Conservation (phyloP, 2,888 invertebrate genomes). For the Phalangium opilio region DNA sequence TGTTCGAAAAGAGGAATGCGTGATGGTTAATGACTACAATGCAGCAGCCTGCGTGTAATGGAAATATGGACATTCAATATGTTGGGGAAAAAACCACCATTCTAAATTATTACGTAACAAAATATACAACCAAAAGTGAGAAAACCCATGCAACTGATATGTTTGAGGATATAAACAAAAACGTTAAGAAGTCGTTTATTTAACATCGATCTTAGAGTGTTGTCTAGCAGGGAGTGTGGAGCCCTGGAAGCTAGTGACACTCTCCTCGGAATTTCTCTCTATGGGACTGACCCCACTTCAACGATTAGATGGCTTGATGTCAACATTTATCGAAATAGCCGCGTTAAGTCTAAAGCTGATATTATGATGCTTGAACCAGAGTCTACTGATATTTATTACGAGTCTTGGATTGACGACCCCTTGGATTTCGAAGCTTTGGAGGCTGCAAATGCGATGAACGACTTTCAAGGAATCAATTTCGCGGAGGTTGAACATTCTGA, state of each 20-base stretch:
- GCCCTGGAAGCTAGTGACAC: conserved; percentile 4
- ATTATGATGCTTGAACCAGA: background rate
- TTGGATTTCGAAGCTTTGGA: too few species aligned
- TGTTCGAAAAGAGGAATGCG: too few species aligned
- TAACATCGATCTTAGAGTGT: background rate
- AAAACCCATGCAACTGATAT: background rate
- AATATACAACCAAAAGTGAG: background rate
- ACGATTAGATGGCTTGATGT: background rate
- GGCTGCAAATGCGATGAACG: too few species aligned
- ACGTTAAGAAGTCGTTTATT: background rate
- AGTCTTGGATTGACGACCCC: background rate
- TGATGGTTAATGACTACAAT: conserved; percentile 2
- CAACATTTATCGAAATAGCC: background rate
- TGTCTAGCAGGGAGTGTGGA: background rate
- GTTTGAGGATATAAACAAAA: too few species aligned
- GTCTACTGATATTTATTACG: background rate
- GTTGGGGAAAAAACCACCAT: background rate
- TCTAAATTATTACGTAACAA: background rate
- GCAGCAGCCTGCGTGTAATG: background rate
- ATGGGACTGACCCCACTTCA: background rate
- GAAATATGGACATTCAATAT: conserved; percentile 2
- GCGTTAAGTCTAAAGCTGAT: background rate
- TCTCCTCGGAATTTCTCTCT: background rate
- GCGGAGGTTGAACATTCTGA: too few species aligned
- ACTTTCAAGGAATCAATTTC: too few species aligned